Evolutionary conservation across 2,888 invertebrate genomes (phyloP), one percentile per base, ranked within the genome.

Genomic region (Lycaena phlaeas): DNA sequence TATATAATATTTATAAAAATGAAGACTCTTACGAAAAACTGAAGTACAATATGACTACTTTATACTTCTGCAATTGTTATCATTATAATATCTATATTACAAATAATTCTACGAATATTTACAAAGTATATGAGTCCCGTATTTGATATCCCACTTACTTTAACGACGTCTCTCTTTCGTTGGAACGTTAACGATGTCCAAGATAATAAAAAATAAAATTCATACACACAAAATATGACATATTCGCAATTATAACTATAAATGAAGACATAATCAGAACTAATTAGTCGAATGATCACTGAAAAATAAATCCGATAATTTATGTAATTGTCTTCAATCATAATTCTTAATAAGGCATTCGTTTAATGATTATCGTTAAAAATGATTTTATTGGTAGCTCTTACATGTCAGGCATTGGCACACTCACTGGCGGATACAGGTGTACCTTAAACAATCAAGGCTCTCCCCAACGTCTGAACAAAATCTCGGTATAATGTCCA

Each of bases 371-470:
- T 39, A n/a, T 14, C 15, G 29, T 22, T 25, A 39, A 44, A n/a
- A 44, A 42, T 42, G 42, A 49, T 51, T 48, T 48, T 45, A 44
- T 44, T 52, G 40, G 40, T 39, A 44, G 30, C 45, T 44, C 44
- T 45, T 45, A 74, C 77, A 79, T 77, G 79, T 81, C 81, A 75
- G 71, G 57, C 61, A 60, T 61, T 61, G 64, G 64, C 64, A 64
- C 53, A 44, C 41, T 61, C 63, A 60, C 56, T 62, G 56, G 61
- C 77, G 77, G 77, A 77, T 68, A 71, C 77, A 77, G 77, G 68
- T 77, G 78, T 54, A 47, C 48, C 51, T 52, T 46, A 51, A 53
- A 54, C 52, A 56, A 53, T 56, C 52, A 49, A 40, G 46, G 40
- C 38, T 43, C 43, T 49, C 43, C 44, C 44, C 48, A 11, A 41